Base-by-base conservation (phyloP, 2,888 invertebrate genomes). In the Drosophila histrio region DNA sequence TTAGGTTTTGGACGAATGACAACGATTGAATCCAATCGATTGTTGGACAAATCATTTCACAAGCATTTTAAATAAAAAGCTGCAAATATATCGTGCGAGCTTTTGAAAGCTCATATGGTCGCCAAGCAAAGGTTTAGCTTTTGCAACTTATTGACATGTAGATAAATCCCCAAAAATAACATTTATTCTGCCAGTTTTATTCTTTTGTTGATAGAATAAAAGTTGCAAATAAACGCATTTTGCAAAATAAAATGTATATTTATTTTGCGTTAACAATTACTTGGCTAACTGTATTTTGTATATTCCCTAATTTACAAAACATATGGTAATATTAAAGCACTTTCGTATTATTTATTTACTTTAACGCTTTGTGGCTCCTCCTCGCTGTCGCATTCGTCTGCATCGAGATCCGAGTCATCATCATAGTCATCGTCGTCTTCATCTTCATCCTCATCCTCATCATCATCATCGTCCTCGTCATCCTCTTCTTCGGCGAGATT, bases 401-500 rank as follows among this genome's bases (percentile, higher is more conserved):
- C 65, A 19, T 64, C 69, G 0, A 57, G n/a, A 26, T 82, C 75
- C 0, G 80, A 79, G 13, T 66, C 72, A 28, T 41, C 64, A 32
- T 77, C 56, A 0, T 54, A 79, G 1, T 66, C 65, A 58, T 65
- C 66, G 21, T 57, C 56, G 1, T 66, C 65, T 57, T 65, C 66
- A 17, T 57, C 56, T 1, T 65, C 68, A 1, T 64, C 77, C 0
- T 62, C 82, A 1, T 70, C 67, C 53, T 91, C 92, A 49, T 85
- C 89, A 44, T 89, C 89, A 34, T 79, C 78, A 50, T 79, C 70
- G 1, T 87, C 86, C 3, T 87, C 88, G 22, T 89, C 89, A 8
- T 87, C 87, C 21, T 89, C 89, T 22, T 90, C 88, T 21, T 87
- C 91, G 11, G 88, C 87, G 6, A 93, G 61, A 76, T 92, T 92